Conservation (phyloP, 2,888 invertebrate species). For the Limnephilus marmoratus region DNA sequence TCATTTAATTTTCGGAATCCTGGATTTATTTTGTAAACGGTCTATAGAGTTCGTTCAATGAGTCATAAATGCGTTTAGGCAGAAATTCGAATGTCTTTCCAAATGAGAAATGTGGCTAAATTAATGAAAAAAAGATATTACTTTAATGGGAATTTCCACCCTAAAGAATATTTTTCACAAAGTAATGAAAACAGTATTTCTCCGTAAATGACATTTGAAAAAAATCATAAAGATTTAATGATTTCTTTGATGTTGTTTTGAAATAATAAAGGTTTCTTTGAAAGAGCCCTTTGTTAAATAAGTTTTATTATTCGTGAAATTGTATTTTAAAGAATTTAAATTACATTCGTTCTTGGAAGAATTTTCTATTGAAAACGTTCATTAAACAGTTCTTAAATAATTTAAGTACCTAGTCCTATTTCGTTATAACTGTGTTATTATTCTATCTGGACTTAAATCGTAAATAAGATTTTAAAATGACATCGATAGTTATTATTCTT, state of each 20-base stretch:
- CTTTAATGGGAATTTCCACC: slow-evolving; percentile 33
- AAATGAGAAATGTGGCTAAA: slow-evolving; percentile 46
- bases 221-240: slow-evolving; percentile 15
- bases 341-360: not conserved
- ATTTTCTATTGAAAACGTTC: not conserved
- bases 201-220: slow-evolving; percentile 32
- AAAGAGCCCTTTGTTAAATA: not conserved
- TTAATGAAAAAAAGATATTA: slow-evolving; percentile 38
- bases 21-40: slow-evolving; percentile 64
- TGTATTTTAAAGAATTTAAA: not conserved
- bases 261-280: slow-evolving; percentile 12
- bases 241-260: slow-evolving; percentile 19
- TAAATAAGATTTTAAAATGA: not conserved
- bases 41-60: slow-evolving; percentile 35
- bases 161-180: slow-evolving; percentile 23
- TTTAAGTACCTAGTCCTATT: not conserved
- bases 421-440: not conserved
- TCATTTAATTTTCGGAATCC: slow-evolving; percentile 63
- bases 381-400: not conserved
- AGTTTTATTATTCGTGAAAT: slow-evolving; percentile 1
- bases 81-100: slow-evolving; percentile 38
- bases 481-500: not conserved
- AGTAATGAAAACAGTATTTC: slow-evolving; percentile 39
- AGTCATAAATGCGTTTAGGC: slow-evolving; percentile 49
- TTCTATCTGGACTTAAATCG: not conserved